Percentiles rank a stretch among this genome's conserved stretches.
phyloP scores from a whole-genome alignment of 2,113 vertebrate genomes.

The Dunckerocampus dactyliophorus region DNA sequence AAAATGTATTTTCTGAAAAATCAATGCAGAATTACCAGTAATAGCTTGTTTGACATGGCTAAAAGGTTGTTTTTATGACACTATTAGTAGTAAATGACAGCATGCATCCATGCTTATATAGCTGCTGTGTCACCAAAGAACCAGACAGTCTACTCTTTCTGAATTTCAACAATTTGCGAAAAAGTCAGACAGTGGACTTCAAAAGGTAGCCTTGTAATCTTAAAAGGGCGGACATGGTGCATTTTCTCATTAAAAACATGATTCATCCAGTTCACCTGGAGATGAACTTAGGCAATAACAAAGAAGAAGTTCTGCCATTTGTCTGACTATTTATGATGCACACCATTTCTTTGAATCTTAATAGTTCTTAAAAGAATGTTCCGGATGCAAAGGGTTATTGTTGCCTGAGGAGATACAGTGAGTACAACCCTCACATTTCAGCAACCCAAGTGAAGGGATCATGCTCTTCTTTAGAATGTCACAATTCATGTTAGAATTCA shows the following conservation, averaged over 20 bases:
- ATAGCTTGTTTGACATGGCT: no score
- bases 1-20: no score
- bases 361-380: neutral
- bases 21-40: no score
- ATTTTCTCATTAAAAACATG: neutral
- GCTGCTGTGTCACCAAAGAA: slow-evolving; percentile 1
- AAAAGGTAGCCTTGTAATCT: slow-evolving; percentile 7
- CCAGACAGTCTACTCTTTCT: slow-evolving; percentile 38
- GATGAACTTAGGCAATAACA: neutral
- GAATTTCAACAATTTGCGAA: slow-evolving; percentile 14
- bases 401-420: neutral
- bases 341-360: neutral
- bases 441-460: no score
- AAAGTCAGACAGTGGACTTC: neutral
- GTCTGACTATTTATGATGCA: neutral
- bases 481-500: no score
- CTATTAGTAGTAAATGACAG: no score
- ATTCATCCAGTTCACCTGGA: neutral
- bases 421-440: no score
- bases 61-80: no score
- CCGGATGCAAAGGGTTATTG: neutral
- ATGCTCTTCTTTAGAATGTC: no score
- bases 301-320: neutral
- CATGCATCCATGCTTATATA: neutral
- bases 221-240: neutral